Percentiles rank a stretch among this genome's conserved stretches.
phyloP scores from a whole-genome alignment of 2,888 invertebrate genomes.

The Cryptocheilus praepositus region DNA sequence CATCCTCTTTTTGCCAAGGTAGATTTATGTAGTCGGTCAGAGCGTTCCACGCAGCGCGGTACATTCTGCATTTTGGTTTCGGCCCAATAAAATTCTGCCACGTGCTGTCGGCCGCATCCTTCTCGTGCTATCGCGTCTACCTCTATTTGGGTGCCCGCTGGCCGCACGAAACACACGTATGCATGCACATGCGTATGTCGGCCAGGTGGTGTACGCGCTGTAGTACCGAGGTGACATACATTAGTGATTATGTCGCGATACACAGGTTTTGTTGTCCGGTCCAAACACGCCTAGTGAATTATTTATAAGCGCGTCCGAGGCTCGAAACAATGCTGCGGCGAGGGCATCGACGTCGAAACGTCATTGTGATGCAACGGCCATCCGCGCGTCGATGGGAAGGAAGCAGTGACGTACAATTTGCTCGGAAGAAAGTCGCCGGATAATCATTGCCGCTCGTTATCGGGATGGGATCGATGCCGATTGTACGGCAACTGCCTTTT shows the following conservation, averaged over 20 bases:
- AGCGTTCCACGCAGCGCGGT: background rate
- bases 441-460: no score
- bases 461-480: no score
- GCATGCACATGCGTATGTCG: no score
- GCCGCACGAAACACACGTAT: no score
- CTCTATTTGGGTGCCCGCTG: no score
- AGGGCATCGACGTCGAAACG: no score
- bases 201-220: constrained; percentile 20
- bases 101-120: background rate
- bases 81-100: background rate
- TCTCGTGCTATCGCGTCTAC: background rate
- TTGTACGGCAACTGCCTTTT: no score
- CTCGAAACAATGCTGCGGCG: background rate
- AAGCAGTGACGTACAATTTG: no score
- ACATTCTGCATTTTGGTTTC: background rate
- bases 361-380: background rate
- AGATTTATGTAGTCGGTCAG: constrained; percentile 4
- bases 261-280: constrained; percentile 28
- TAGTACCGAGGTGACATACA: constrained; percentile 27
- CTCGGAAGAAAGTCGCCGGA: no score
- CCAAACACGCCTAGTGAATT: constrained; percentile 22
- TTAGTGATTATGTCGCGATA: constrained; percentile 40
- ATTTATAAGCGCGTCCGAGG: constrained; percentile 19
- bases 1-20: background rate
- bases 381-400: no score